Percentiles rank a stretch among this genome's conserved stretches.
Conservation (phyloP, 2,888 invertebrate genomes). For the Limnephilus lunatus region DNA sequence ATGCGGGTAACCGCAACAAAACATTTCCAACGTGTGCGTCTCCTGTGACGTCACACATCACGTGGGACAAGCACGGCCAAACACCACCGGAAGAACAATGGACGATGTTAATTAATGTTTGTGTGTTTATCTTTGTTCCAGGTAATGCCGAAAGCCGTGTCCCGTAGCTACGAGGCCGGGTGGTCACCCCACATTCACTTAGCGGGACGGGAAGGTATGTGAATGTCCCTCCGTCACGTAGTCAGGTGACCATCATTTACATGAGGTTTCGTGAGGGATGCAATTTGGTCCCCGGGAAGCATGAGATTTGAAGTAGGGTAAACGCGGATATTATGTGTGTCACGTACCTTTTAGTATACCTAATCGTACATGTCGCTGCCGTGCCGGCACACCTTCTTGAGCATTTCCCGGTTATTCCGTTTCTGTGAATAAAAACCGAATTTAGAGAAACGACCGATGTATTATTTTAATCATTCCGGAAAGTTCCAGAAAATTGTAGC, state of each 20-base stretch:
- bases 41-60: slow-evolving; percentile 34
- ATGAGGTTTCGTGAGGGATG: neutral
- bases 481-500: no score
- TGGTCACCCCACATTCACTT: slow-evolving; percentile 32
- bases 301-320: neutral
- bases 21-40: slow-evolving; percentile 18
- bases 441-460: neutral
- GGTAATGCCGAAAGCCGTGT: slow-evolving; percentile 53
- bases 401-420: neutral
- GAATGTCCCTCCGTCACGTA: slow-evolving; percentile 5
- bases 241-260: slow-evolving; percentile 18
- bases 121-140: slow-evolving; percentile 58
- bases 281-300: neutral
- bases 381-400: neutral
- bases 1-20: neutral
- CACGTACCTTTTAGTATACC: neutral
- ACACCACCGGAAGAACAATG: slow-evolving; percentile 42
- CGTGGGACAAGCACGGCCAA: neutral
- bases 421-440: neutral
- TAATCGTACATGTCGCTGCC: neutral
- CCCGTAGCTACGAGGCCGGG: neutral
- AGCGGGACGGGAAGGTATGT: neutral
- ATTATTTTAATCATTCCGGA: no score
- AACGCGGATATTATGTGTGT: neutral
- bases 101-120: slow-evolving; percentile 61